phyloP scores from a whole-genome alignment of 2,797 vertebrate genomes.

The Cebuella pygmaea region DNA sequence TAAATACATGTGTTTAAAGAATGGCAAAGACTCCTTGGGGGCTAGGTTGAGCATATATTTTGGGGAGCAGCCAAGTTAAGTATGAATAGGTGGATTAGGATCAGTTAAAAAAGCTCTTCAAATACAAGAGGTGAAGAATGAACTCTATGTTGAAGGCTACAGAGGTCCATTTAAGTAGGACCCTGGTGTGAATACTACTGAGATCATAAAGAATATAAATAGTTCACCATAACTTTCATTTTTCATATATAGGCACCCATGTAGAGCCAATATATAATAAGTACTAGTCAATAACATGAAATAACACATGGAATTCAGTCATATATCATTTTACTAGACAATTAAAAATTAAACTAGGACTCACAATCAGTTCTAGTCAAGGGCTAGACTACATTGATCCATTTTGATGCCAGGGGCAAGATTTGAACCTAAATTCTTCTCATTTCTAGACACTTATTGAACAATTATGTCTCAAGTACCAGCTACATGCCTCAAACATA shows the following conservation, averaged over 20 bases:
- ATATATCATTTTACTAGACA: neutral
- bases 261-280: neutral
- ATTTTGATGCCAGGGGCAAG: neutral
- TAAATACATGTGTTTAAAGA: neutral
- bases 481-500: neutral
- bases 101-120: neutral
- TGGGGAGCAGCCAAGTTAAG: neutral
- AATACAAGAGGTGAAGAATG: neutral
- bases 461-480: neutral
- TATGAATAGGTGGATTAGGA: neutral
- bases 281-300: neutral
- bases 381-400: neutral
- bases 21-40: neutral
- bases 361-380: neutral
- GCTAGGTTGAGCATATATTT: neutral
- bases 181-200: neutral
- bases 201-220: neutral
- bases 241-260: neutral
- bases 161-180: neutral
- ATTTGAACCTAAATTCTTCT: conserved; percentile 15
- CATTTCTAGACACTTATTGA: neutral
- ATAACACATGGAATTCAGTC: neutral
- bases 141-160: neutral
- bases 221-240: neutral
- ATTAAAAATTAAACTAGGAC: conserved; percentile 35